phyloP scores from a whole-genome alignment of 1,140 invertebrate genomes.

The Drosophila punjabiensis region DNA sequence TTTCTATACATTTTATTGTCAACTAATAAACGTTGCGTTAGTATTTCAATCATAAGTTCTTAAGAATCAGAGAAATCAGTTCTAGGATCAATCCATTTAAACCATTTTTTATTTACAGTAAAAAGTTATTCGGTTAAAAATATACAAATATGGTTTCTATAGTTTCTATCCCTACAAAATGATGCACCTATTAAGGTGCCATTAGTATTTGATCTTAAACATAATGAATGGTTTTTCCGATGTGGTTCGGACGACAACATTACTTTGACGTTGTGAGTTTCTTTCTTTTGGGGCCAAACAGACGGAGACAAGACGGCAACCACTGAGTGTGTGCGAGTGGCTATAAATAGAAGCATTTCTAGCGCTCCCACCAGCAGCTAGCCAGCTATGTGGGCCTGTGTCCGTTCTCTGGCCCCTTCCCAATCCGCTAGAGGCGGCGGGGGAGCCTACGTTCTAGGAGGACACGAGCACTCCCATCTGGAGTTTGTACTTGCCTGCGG shows the following conservation, averaged over 20 bases:
- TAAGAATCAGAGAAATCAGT: too few relatives aligned
- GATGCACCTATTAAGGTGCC: conserved; percentile 15
- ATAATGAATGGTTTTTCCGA: conserved; percentile 34
- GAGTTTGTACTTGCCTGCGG: conserved; percentile 87
- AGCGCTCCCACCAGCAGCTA: conserved; percentile 68
- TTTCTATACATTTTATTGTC: background rate
- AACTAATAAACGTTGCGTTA: too few relatives aligned
- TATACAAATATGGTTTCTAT: background rate
- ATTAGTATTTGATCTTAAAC: background rate
- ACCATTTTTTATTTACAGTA: too few relatives aligned
- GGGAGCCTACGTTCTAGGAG: background rate
- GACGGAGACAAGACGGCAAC: conserved; percentile 68
- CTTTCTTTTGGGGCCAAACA: conserved; percentile 70
- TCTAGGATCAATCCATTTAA: too few relatives aligned
- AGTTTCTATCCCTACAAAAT: background rate
- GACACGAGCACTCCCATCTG: background rate
- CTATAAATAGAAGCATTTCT: conserved; percentile 82
- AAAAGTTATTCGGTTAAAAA: too few relatives aligned
- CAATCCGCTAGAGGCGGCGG: background rate
- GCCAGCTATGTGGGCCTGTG: conserved; percentile 54
- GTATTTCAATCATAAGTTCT: too few relatives aligned
- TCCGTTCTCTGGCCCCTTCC: conserved; percentile 8
- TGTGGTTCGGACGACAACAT: conserved; percentile 53
- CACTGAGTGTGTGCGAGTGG: conserved; percentile 77
- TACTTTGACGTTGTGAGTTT: conserved; percentile 63